Evolutionary conservation across 2,797 vertebrate species (phyloP).

Genomic region (Graptemys geographica): DNA sequence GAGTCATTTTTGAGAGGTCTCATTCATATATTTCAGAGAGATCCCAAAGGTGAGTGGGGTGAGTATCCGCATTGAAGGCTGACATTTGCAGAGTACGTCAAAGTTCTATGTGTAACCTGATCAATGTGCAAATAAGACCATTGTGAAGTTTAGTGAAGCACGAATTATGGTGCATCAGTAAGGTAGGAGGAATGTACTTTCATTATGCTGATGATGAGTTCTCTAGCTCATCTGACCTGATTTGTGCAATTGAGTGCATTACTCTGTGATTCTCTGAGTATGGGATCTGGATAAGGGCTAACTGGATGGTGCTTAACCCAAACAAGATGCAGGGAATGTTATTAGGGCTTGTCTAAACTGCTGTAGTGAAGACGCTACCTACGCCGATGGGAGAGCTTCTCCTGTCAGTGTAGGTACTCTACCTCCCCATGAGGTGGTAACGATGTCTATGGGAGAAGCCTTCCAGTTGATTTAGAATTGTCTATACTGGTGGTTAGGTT

Average conservation of each 20-base stretch:
- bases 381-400: too few species aligned
- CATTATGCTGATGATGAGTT: background rate
- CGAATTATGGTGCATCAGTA: background rate
- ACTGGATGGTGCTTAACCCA: background rate
- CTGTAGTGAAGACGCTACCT: background rate
- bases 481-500: background rate
- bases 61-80: background rate
- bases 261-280: background rate
- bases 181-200: background rate
- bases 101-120: rapidly evolving
- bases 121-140: background rate
- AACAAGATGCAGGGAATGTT: background rate
- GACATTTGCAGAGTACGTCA: background rate
- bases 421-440: background rate
- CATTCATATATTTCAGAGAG: background rate
- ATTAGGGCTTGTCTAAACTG: background rate
- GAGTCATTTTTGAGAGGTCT: background rate
- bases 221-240: background rate
- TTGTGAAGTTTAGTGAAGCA: background rate
- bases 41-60: background rate
- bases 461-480: background rate
- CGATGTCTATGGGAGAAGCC: background rate
- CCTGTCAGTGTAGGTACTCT: background rate
- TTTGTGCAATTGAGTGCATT: background rate
- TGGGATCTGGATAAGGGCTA: background rate